Percentiles rank a stretch among this genome's conserved stretches.
Conservation (phyloP, 1,140 invertebrate species). For the Euwallacea fornicatus region DNA sequence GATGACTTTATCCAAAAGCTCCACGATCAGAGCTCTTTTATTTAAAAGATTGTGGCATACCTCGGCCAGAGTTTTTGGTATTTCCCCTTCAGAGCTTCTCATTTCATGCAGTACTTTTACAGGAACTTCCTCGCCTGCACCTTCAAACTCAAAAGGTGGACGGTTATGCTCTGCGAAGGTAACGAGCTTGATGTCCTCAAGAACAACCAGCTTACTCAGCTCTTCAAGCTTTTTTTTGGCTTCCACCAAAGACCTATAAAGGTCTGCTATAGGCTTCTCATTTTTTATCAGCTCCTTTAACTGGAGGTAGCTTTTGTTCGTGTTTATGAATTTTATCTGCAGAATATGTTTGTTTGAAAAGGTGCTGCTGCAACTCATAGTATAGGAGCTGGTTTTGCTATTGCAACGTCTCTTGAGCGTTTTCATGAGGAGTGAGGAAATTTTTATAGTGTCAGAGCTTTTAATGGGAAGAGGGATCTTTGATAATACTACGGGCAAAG, state of each 20-base stretch:
- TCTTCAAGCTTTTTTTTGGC: constrained; percentile 49
- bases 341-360: constrained; percentile 43
- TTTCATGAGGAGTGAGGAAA: too few species aligned
- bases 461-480: constrained; percentile 38
- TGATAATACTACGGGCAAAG: background rate
- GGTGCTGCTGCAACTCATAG: constrained; percentile 20
- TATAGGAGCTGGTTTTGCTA: constrained; percentile 30
- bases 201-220: constrained; percentile 41
- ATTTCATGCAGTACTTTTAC: constrained; percentile 36
- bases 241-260: constrained; percentile 43
- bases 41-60: constrained; percentile 42
- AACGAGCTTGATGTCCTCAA: constrained; percentile 40
- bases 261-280: constrained; percentile 47
- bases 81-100: constrained; percentile 42
- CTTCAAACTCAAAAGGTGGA: background rate
- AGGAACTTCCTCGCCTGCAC: constrained; percentile 35
- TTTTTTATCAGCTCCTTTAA: constrained; percentile 46
- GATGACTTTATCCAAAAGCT: constrained; percentile 42
- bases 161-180: background rate
- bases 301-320: constrained; percentile 44
- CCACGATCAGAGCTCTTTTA: constrained; percentile 37
- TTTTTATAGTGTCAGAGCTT: constrained; percentile 22
- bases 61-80: constrained; percentile 40
- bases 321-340: constrained; percentile 50
- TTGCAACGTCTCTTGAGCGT: background rate